Base-by-base conservation (phyloP, 2,797 vertebrate genomes). In the Macroramphosus scolopax region DNA sequence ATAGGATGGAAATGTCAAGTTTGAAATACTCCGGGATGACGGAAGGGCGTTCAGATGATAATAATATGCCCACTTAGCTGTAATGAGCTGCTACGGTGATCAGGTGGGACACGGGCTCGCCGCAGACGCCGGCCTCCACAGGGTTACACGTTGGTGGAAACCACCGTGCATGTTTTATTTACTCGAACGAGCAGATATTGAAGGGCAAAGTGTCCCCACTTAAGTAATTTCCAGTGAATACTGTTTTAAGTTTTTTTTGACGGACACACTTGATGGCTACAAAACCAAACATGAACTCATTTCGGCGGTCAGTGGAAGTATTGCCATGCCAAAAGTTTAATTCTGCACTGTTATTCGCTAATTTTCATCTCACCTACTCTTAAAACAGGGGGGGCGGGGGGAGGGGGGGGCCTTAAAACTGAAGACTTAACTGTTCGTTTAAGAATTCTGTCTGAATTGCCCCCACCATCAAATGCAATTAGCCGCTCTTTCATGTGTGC, bases 391-490 rank as follows among this genome's bases (percentile, higher is more conserved):
- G 89, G 90, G 90, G n/a, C n/a, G n/a, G n/a, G n/a, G n/a, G n/a
- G n/a, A n/a, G n/a, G n/a, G n/a, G n/a, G n/a, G n/a, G 50, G 91
- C 89, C 91, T 92, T 91, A 92, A 83, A 93, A 92, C 90, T 89
- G 89, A 88, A 85, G 87, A 74, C 88, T 92, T 92, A 91, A 92
- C 89, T 86, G 83, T 91, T 95, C 91, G 89, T 95, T 94, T 95
- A 93, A 92, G 93, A 81, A 94, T 93, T 93, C 90, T 88, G 89
- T 92, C 93, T 95, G 96, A 97, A 95, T 96, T 96, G 92, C 75
- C 80, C 92, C 92, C 89, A 88, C 93, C 94, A 95, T 96, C 94
- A 95, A 97, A 98, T 92, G 95, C 95, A 96, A 98, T 98, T 98
- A 98, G 94, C 90, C 89, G 93, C 92, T 92, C 93, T 96, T 97